phyloP scores from a whole-genome alignment of 2,797 vertebrate genomes.

The Bovichtus variegatus region DNA sequence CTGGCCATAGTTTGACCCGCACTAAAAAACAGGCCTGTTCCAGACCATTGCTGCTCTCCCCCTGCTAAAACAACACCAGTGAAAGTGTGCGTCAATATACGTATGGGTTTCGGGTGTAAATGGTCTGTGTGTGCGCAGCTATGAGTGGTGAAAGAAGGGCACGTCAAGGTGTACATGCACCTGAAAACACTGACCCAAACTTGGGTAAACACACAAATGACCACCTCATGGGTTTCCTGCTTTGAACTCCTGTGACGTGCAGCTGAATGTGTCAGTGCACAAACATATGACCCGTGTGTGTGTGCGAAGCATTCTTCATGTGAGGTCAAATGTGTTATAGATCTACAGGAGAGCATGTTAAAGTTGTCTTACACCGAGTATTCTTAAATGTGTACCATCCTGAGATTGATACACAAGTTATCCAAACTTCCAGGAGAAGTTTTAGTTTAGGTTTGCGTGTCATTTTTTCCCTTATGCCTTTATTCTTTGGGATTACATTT shows the following conservation, averaged over 20 bases:
- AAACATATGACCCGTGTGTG: constrained; percentile 68
- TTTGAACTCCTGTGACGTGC: constrained; percentile 80
- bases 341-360: constrained; percentile 33
- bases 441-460: neutral
- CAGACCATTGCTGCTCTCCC: constrained; percentile 90
- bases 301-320: constrained; percentile 59
- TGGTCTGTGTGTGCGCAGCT: constrained; percentile 48
- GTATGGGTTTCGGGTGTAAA: constrained; percentile 52
- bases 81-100: constrained; percentile 67
- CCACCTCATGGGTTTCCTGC: constrained; percentile 65
- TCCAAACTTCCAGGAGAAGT: neutral
- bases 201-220: constrained; percentile 74
- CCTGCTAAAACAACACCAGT: constrained; percentile 82
- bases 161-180: constrained; percentile 67
- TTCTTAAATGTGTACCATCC: neutral
- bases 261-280: constrained; percentile 70
- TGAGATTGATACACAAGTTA: neutral
- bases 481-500: neutral
- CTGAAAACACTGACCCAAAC: constrained; percentile 74
- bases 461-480: neutral
- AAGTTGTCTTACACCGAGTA: neutral
- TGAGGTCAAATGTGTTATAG: constrained; percentile 63
- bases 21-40: constrained; percentile 91
- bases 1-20: constrained; percentile 94
- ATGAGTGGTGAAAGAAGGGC: constrained; percentile 59